Evolutionary conservation across 1,140 invertebrate genomes (phyloP), one percentile per base, ranked within the genome.

Genomic region (Drosophila nasuta): DNA sequence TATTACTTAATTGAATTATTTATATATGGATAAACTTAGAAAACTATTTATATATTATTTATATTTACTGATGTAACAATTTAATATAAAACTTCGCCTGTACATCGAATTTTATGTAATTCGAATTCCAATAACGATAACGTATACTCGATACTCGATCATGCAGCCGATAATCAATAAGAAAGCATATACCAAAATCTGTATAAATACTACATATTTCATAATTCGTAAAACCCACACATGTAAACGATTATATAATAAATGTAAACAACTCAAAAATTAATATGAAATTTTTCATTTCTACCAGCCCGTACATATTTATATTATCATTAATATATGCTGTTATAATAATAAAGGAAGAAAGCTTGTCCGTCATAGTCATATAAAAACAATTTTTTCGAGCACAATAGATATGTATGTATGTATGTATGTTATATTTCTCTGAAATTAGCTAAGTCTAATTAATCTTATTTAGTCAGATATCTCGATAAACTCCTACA

Each of bases 131-230:
- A 54, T 51, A 77, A 45, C 10, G 48, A 54, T 51, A 77, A 45
- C 10, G 48, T 69, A 65, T 15, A 41, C 13, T 75, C 25, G 48
- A 54, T 67, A 41, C 13, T 75, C 25, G 48, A 54, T 67, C 46
- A 77, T 15, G 7, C 43, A 65, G 48, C 59, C 15, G 41, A 48
- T 74, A 70, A 51, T 51, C 28, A 6, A 5, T 81, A 86, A 75
- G 51, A 17, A 17, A 86, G 82, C 82, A 81, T 70, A 85, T 75
- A 86, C 82, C 82, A 85, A 85, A 85, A 75, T 59, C 54, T 77
- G 52, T 75, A 75, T 58, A 59, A 54, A 77, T 60, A 67, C 52
- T 60, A 67, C 52, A 51, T 52, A 57, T 28, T 11, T 62, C 5
- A 35, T 64, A 64, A 41, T 8, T 52, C n/a, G n/a, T 49, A 38